Conservation (phyloP, 2,797 vertebrate genomes). For the Eremophila alpestris region DNA sequence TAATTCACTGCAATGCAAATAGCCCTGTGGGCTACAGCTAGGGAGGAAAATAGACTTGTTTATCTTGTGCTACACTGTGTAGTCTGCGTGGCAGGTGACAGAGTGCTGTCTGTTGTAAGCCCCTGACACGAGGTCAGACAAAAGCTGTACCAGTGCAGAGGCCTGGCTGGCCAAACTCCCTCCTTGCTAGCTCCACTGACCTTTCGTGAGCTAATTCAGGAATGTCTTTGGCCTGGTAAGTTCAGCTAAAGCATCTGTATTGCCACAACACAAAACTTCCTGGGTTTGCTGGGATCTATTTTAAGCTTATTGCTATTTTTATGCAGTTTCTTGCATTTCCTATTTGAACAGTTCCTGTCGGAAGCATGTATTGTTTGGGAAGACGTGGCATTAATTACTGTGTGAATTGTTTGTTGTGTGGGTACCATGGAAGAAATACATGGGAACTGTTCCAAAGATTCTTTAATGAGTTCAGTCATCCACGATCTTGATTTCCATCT, state of each 20-base stretch:
- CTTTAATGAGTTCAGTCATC: slow-evolving; percentile 71
- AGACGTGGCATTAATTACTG: slow-evolving; percentile 60
- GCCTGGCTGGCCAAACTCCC: background rate
- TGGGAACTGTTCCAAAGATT: slow-evolving; percentile 55
- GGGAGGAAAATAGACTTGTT: background rate
- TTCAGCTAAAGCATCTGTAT: background rate
- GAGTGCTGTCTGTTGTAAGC: background rate
- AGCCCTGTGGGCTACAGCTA: background rate
- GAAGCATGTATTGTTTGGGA: slow-evolving; percentile 59
- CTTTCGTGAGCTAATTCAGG: background rate
- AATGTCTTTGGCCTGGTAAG: background rate
- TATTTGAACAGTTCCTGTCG: slow-evolving; percentile 52
- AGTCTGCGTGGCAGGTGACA: background rate
- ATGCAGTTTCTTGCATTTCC: slow-evolving; percentile 22
- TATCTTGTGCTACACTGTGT: background rate
- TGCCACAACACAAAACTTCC: background rate
- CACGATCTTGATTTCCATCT: slow-evolving; percentile 72
- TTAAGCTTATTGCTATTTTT: slow-evolving; percentile 53
- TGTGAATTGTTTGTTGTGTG: slow-evolving; percentile 61
- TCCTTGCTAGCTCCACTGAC: background rate
- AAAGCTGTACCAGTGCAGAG: background rate
- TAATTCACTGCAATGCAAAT: background rate
- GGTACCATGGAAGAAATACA: slow-evolving; percentile 52
- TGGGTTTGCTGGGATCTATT: slow-evolving; percentile 7
- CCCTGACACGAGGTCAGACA: background rate